Base-by-base conservation (phyloP, 2,797 vertebrate genomes). In the Malacoraja senta region DNA sequence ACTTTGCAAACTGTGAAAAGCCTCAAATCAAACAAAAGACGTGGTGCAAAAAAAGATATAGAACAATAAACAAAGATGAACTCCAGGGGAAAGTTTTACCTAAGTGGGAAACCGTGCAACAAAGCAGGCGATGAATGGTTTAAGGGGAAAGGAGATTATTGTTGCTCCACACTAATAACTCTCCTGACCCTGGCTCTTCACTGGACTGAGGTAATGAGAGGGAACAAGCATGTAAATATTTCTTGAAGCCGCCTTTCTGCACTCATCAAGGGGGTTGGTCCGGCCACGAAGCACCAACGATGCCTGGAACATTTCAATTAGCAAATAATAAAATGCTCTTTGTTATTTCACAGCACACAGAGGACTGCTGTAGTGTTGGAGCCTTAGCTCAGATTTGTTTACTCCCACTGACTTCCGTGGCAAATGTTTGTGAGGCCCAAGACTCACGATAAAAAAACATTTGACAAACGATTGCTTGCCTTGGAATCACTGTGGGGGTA, bases 241-340 rank as follows among this genome's bases (percentile, higher is more conserved):
- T 76, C 68, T 74, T 92, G 68, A 58, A 92, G 68, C 71, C 53
- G 68, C 38, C 71, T 92, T 44, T 44, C 68, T 72, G 38, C 90
- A 92, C 90, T 74, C 90, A 88, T 32, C 88, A 92, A 29, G 35
- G 21, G 71, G 44, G 24, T 53, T 53, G 44, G 24, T n/a, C 90
- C 44, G 44, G 38, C 71, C 35, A 2, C 29, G 6, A 92, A 76
- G 38, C 38, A 53, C 44, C 71, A 44, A 53, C 35, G 44, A 92
- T 74, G 90, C 44, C 90, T 92, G 90, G 38, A 74, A 68, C 65
- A n/a, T 92, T 92, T 92, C 90, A 92, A 76, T 92, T 92, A 74
- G 68, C 72, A 53, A 76, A 44, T n/a, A 29, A 92, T 76, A 58
- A 92, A 92, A 76, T 58, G 90, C 10, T 76, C 71, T 72, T 92